A percentile compares a stretch with the other conserved stretches of the same genome.
Evolutionary conservation across 2,888 invertebrate species (phyloP).

Genomic region (Scaptomyza caliginosa): DNA sequence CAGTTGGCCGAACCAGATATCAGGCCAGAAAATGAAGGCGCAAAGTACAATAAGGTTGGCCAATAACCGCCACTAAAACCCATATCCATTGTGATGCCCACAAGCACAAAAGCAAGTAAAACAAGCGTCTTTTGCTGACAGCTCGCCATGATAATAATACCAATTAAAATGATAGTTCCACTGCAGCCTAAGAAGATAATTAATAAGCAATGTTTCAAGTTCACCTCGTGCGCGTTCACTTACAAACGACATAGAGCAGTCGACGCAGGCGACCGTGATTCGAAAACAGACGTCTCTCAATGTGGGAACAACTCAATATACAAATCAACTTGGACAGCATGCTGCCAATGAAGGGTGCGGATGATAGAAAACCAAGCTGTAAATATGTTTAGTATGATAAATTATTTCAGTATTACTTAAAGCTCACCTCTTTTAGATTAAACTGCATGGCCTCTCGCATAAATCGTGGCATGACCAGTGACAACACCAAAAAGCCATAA

Average conservation of each 20-base stretch:
- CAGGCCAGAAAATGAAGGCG: conserved; percentile 84
- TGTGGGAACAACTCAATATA: conserved; percentile 59
- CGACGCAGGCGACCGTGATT: conserved; percentile 68
- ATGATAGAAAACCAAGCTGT: conserved; percentile 72
- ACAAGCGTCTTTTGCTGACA: conserved; percentile 80
- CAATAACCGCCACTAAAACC: conserved; percentile 84
- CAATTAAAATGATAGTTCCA: conserved; percentile 64
- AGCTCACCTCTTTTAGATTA: conserved; percentile 83
- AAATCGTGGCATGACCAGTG: conserved; percentile 83
- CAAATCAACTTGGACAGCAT: conserved; percentile 71
- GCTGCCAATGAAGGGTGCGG: conserved; percentile 75
- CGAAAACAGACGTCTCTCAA: conserved; percentile 57
- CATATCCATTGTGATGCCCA: conserved; percentile 82
- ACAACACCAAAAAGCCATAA: conserved; percentile 83
- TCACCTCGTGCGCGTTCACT: no score
- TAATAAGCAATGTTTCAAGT: no score
- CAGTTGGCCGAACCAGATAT: conserved; percentile 84
- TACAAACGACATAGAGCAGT: conserved; percentile 68
- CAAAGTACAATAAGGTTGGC: conserved; percentile 84
- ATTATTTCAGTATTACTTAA: conserved; percentile 26
- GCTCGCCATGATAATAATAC: conserved; percentile 76
- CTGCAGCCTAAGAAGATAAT: conserved; percentile 58
- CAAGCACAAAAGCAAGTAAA: conserved; percentile 77
- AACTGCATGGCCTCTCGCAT: conserved; percentile 84
- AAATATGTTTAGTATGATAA: neutral